Percentiles rank a stretch among this genome's conserved stretches.
Evolutionary conservation across 2,888 invertebrate genomes (phyloP).

Genomic region (Bembecia ichneumoniformis): DNA sequence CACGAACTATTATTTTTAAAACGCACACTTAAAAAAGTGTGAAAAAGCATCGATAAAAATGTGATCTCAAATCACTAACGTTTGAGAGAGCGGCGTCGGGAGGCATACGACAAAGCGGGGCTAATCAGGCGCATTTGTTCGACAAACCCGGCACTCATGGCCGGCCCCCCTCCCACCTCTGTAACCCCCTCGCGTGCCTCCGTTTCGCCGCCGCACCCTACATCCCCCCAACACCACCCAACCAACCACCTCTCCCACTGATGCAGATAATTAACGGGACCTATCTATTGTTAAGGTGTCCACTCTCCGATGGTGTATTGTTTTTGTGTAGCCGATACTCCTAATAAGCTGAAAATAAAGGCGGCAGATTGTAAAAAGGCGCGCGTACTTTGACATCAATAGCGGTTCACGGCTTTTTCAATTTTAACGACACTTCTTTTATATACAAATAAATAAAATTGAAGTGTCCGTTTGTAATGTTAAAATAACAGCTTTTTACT

Average conservation of each 20-base stretch:
- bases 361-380: too few species aligned
- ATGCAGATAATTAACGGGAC: slow-evolving; percentile 55
- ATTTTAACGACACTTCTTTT: too few species aligned
- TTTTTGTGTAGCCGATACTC: neutral
- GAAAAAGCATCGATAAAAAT: slow-evolving; percentile 9
- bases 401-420: too few species aligned
- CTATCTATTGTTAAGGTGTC: slow-evolving; percentile 30
- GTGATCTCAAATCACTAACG: slow-evolving; percentile 12
- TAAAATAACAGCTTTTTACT: too few species aligned
- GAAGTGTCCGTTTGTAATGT: too few species aligned
- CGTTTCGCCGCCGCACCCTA: slow-evolving; percentile 7
- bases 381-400: too few species aligned
- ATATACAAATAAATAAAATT: too few species aligned
- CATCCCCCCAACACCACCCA: slow-evolving; percentile 7
- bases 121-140: slow-evolving; percentile 67
- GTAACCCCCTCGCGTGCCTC: neutral
- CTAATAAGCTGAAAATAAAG: neutral
- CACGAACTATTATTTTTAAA: neutral
- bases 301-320: slow-evolving; percentile 6
- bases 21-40: neutral
- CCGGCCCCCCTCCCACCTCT: slow-evolving; percentile 10
- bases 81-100: slow-evolving; percentile 13
- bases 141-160: slow-evolving; percentile 36
- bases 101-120: slow-evolving; percentile 42
- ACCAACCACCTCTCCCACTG: slow-evolving; percentile 17